Percentiles rank a stretch among this genome's conserved stretches.
Evolutionary conservation across 2,888 invertebrate species (phyloP).

Genomic region (Apeira syringaria): DNA sequence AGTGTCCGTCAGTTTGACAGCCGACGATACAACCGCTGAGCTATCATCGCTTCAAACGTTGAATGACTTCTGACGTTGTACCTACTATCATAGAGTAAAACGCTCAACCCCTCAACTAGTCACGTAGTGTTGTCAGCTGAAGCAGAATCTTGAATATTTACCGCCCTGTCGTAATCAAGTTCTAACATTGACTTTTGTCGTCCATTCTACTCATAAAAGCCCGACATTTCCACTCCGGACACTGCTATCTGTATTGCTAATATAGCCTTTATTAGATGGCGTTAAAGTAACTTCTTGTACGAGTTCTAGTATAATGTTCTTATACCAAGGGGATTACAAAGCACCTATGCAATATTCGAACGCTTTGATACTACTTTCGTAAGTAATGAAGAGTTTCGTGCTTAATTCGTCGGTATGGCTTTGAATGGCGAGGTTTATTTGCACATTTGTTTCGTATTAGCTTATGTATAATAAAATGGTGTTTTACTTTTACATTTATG

Average conservation of each 20-base stretch:
- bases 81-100: neutral
- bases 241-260: neutral
- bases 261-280: constrained; percentile 1
- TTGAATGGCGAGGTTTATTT: constrained; percentile 3
- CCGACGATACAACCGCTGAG: too few relatives aligned
- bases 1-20: too few relatives aligned
- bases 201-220: constrained; percentile 17
- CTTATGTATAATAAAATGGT: too few relatives aligned
- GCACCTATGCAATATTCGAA: constrained; percentile 16
- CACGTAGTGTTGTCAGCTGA: neutral
- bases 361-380: constrained; percentile 8
- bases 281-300: neutral
- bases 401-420: constrained; percentile 3
- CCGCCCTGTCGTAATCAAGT: constrained; percentile 25
- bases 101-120: neutral
- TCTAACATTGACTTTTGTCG: constrained; percentile 19
- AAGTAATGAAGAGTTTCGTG: constrained; percentile 19
- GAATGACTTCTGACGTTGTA: too few relatives aligned
- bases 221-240: constrained; percentile 15
- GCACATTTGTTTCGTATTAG: too few relatives aligned
- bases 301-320: constrained; percentile 4
- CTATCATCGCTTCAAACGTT: too few relatives aligned
- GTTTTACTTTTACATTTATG: too few relatives aligned
- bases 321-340: constrained; percentile 18
- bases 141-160: constrained; percentile 13